Conservation (phyloP, 2,888 invertebrate genomes). For the Deroplatys truncata region DNA sequence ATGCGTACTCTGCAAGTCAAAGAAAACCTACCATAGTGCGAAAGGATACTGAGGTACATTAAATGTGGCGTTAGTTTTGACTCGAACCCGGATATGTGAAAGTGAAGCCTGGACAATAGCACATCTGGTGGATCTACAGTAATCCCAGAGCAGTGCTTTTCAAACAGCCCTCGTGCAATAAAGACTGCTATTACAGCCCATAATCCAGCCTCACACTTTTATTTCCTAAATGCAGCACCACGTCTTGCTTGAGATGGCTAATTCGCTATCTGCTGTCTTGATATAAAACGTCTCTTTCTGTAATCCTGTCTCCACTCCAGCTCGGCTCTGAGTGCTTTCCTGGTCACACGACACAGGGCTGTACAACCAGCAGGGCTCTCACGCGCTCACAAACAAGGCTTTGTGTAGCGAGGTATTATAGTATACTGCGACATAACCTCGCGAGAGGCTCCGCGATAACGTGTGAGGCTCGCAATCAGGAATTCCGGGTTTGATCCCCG, state of each 20-base stretch:
- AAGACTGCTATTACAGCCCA: not conserved
- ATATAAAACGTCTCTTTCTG: not conserved
- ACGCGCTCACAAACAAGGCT: no score
- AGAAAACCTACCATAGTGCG: no score
- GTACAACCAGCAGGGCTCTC: not conserved
- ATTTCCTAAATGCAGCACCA: not conserved
- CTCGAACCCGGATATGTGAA: not conserved
- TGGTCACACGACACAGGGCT: not conserved
- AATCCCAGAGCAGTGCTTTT: not conserved
- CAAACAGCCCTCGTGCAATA: not conserved
- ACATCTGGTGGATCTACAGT: not conserved
- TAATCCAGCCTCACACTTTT: not conserved
- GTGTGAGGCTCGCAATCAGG: no score
- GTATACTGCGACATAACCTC: no score
- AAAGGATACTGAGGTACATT: no score
- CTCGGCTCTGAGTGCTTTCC: not conserved
- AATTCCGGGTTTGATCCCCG: no score
- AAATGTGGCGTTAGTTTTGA: not conserved
- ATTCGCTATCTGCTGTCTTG: slow-evolving; percentile 12
- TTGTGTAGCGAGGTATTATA: no score
- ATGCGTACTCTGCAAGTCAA: no score
- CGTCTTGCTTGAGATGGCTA: slow-evolving; percentile 1
- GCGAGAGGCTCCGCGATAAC: no score
- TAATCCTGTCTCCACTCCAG: not conserved
- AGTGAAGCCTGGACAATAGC: not conserved